Percentiles rank a stretch among this genome's conserved stretches.
Evolutionary conservation across 2,888 invertebrate genomes (phyloP).

Genomic region (Calameuta pallipes): DNA sequence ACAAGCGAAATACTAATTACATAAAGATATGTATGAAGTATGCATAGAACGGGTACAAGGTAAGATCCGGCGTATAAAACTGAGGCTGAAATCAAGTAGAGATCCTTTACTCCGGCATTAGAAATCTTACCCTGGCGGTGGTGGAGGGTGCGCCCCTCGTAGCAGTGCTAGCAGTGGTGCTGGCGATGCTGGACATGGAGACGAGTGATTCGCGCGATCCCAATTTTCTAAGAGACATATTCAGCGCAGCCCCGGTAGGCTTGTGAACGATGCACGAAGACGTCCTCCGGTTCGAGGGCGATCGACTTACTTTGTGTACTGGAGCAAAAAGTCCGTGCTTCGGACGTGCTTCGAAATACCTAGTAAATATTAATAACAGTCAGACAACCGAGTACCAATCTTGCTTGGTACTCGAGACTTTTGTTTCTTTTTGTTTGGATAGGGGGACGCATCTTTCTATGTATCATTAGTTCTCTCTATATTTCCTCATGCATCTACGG

Average conservation of each 20-base stretch:
- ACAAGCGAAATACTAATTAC: neutral
- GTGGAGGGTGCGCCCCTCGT: constrained; percentile 73
- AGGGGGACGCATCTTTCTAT: neutral
- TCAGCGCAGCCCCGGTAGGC: constrained; percentile 72
- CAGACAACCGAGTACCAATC: neutral
- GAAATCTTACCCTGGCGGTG: constrained; percentile 80
- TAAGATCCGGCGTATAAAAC: neutral
- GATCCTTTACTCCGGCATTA: constrained; percentile 49
- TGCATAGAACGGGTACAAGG: neutral
- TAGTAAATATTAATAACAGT: constrained; percentile 63
- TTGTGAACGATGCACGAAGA: constrained; percentile 74
- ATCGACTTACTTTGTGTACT: constrained; percentile 87
- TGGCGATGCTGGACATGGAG: constrained; percentile 66
- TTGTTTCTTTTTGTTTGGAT: neutral
- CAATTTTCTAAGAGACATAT: constrained; percentile 71
- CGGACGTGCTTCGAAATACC: constrained; percentile 94
- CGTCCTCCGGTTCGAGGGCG: constrained; percentile 79
- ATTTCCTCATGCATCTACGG: constrained; percentile 1
- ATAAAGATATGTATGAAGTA: neutral
- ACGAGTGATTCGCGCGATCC: constrained; percentile 90
- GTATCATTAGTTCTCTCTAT: neutral
- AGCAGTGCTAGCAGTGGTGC: constrained; percentile 53
- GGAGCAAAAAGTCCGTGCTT: constrained; percentile 95
- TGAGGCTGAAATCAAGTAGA: neutral
- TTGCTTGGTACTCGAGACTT: neutral